A percentile compares a stretch with the other conserved stretches of the same genome.
Conservation (phyloP, 2,888 invertebrate species). For the Tuberolachnus salignus region DNA sequence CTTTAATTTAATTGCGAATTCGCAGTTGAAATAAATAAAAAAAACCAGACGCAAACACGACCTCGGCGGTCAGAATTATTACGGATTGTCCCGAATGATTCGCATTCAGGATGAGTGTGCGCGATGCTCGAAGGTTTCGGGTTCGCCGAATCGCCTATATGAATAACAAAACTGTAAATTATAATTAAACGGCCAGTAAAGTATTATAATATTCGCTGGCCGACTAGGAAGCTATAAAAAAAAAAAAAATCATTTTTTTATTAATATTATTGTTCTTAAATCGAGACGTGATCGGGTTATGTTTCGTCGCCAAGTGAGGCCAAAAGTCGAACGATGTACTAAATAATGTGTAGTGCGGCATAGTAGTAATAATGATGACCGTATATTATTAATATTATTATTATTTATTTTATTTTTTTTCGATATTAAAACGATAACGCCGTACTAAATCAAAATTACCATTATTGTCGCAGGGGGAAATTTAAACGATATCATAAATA, state of each 20-base stretch:
- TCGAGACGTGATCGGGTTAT: constrained; percentile 39
- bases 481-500: too few relatives aligned
- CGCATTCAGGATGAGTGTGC: constrained; percentile 46
- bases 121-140: constrained; percentile 21
- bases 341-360: too few relatives aligned
- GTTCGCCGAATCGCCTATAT: constrained; percentile 8
- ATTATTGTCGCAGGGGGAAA: too few relatives aligned
- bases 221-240: constrained; percentile 47
- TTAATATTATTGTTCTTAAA: constrained; percentile 21
- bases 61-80: constrained; percentile 30
- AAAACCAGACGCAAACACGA: neutral
- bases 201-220: neutral
- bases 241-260: too few relatives aligned
- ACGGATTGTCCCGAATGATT: constrained; percentile 27
- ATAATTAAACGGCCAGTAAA: neutral
- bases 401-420: too few relatives aligned
- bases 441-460: too few relatives aligned
- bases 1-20: neutral
- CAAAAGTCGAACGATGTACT: neutral
- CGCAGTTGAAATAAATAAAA: neutral
- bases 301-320: neutral
- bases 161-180: neutral
- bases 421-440: too few relatives aligned
- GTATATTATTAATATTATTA: too few relatives aligned
- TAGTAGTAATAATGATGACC: too few relatives aligned